A percentile compares a stretch with the other conserved stretches of the same genome.
These are phyloP conservation scores for Stenurella melanura DNA, from an alignment of 2,888 invertebrate genomes.

Conservation along the genomic window DNA sequence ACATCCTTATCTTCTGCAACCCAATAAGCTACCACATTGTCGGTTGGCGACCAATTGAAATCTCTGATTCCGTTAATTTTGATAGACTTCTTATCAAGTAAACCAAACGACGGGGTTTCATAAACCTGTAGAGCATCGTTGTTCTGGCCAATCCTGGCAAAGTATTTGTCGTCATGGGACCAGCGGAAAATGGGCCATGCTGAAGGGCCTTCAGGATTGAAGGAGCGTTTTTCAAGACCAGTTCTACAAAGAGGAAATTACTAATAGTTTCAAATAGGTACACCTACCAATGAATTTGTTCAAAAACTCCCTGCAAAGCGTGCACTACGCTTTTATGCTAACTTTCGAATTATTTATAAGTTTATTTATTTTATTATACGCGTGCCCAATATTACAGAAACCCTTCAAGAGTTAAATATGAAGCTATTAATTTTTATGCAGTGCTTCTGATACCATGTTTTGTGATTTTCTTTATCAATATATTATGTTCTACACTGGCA, in stretches of 20 bases:
- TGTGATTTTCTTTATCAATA: too few species aligned
- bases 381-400: too few species aligned
- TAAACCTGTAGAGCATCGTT: constrained; percentile 92
- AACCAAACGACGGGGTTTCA: constrained; percentile 96
- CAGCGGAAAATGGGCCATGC: constrained; percentile 98
- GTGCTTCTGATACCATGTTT: too few species aligned
- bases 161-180: constrained; percentile 97
- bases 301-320: too few species aligned
- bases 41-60: constrained; percentile 98
- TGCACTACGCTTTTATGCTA: too few species aligned
- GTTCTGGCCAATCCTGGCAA: constrained; percentile 82
- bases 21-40: constrained; percentile 98
- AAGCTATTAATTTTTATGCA: too few species aligned
- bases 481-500: too few species aligned
- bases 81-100: constrained; percentile 95
- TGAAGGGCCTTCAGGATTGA: constrained; percentile 85
- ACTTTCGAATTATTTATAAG: too few species aligned
- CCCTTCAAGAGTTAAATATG: too few species aligned
- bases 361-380: too few species aligned
- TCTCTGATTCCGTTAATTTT: constrained; percentile 93
- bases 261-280: not conserved
- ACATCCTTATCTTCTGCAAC: constrained; percentile 98
- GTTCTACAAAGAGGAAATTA: constrained; percentile 75
- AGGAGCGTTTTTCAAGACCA: constrained; percentile 93
- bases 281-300: too few species aligned